Evolutionary conservation across 2,113 vertebrate species (phyloP).

Genomic region (Taxidea taxus): DNA sequence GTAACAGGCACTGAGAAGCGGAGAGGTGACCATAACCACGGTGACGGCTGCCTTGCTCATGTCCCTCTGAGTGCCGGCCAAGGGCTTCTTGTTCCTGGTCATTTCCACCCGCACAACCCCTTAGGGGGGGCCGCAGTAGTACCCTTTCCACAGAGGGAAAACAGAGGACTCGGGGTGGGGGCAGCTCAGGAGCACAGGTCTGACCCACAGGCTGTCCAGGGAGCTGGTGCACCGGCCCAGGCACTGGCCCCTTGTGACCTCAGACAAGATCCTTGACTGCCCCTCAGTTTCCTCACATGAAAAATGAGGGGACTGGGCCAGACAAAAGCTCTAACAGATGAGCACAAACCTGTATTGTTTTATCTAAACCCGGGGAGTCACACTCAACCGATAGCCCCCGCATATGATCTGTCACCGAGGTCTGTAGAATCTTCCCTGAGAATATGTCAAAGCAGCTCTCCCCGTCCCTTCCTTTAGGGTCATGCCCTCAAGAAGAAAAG

Average conservation of each 20-base stretch:
- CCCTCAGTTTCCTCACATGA: not conserved
- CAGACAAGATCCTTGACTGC: not conserved
- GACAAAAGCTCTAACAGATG: too few relatives aligned
- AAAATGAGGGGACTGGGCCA: not conserved
- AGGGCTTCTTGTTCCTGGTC: not conserved
- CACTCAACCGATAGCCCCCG: not conserved
- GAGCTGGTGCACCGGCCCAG: not conserved
- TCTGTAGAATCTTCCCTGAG: not conserved
- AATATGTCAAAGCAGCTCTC: not conserved
- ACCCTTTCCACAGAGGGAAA: not conserved
- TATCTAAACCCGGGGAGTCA: not conserved
- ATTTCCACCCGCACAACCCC: not conserved
- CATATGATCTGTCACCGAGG: not conserved
- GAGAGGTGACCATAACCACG: rapidly evolving
- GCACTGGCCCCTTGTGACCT: not conserved
- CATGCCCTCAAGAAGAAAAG: not conserved
- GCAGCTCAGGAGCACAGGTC: too few relatives aligned
- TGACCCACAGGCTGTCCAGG: rapidly evolving
- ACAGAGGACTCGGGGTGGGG: too few relatives aligned
- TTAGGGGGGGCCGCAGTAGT: rapidly evolving
- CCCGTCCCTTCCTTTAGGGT: not conserved
- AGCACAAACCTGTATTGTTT: rapidly evolving
- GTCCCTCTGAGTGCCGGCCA: not conserved
- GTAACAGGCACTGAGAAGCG: not conserved
- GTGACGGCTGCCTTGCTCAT: rapidly evolving